Percentiles rank a stretch among this genome's conserved stretches.
These are phyloP conservation scores for Hartigia nigra DNA, from an alignment of 2,888 invertebrate species.

Conservation along the genomic window DNA sequence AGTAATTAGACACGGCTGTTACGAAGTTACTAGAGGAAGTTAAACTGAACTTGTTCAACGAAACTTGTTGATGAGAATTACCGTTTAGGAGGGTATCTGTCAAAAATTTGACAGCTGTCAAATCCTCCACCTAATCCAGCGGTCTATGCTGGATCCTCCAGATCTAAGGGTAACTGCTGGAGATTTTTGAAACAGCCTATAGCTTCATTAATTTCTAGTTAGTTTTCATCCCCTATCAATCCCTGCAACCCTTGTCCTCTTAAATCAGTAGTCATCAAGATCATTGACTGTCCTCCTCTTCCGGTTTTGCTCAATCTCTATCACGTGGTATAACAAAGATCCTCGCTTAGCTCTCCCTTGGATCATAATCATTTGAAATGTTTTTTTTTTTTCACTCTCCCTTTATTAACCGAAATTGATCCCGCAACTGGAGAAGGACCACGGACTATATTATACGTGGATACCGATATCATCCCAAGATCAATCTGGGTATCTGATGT, in stretches of 20 bases:
- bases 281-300: slow-evolving; percentile 31
- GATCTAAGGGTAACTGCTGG: slow-evolving; percentile 24
- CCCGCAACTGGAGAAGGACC: not conserved
- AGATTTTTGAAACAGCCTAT: slow-evolving; percentile 62
- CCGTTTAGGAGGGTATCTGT: not conserved
- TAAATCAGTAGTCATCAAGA: slow-evolving; percentile 6
- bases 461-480: not conserved
- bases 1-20: not conserved
- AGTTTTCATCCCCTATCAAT: slow-evolving; percentile 47
- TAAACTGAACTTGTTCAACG: not conserved
- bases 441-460: not conserved
- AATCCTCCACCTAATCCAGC: too few species aligned
- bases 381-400: not conserved
- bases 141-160: too few species aligned
- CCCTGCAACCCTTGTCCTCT: not conserved
- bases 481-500: not conserved
- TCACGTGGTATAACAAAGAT: not conserved
- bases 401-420: not conserved
- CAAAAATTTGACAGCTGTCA: not conserved
- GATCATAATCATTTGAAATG: not conserved
- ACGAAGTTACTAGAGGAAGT: not conserved
- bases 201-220: slow-evolving; percentile 66
- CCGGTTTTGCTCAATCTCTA: slow-evolving; percentile 18
- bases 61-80: not conserved
- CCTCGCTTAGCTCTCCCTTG: not conserved